phyloP scores from a whole-genome alignment of 1,140 invertebrate genomes.

The Caenorhabditis inopinata region DNA sequence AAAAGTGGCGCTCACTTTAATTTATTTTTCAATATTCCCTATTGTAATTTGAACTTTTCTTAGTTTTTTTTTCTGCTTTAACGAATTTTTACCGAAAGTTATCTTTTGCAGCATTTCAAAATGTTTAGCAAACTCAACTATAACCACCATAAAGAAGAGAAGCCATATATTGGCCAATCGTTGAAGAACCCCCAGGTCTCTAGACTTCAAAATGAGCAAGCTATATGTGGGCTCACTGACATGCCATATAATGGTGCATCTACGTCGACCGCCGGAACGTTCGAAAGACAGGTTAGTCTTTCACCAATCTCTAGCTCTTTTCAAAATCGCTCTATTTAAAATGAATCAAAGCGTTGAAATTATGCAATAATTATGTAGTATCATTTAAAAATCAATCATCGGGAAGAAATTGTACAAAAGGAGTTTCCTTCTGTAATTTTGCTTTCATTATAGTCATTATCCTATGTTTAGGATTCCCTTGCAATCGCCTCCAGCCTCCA shows the following conservation, averaged over 20 bases:
- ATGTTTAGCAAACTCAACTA: slow-evolving; percentile 9
- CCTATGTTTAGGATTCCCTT: neutral
- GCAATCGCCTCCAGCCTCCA: neutral
- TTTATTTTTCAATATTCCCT: too few relatives aligned
- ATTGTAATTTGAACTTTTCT: too few relatives aligned
- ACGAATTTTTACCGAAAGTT: too few relatives aligned
- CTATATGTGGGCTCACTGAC: neutral
- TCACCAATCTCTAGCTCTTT: too few relatives aligned
- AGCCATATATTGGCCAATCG: neutral
- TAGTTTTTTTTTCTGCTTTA: too few relatives aligned
- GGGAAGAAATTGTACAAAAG: too few relatives aligned
- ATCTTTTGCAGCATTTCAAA: neutral
- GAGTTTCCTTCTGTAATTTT: too few relatives aligned
- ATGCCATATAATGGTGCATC: neutral
- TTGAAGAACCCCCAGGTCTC: neutral
- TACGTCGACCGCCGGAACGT: neutral
- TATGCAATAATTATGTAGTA: too few relatives aligned
- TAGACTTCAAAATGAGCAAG: neutral
- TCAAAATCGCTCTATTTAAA: too few relatives aligned
- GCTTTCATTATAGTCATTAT: neutral
- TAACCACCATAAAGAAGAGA: neutral
- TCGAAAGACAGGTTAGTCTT: neutral
- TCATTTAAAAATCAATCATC: too few relatives aligned
- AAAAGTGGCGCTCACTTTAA: too few relatives aligned
- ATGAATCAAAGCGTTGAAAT: too few relatives aligned